These are phyloP conservation scores for Drosophila neotestacea DNA, from an alignment of 2,888 invertebrate species.

Conservation along the genomic window DNA sequence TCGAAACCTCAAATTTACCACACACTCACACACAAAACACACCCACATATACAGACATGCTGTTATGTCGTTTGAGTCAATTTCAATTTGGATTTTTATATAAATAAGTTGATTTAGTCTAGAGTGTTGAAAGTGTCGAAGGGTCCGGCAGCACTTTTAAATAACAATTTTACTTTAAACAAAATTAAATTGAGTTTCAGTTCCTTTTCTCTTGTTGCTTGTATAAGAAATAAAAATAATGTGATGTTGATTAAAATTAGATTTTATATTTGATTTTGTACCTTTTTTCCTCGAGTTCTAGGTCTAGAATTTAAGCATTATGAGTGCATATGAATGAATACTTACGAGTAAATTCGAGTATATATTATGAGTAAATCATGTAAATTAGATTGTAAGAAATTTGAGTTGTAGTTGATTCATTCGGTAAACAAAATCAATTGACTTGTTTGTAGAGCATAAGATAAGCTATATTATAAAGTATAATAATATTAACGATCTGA, in stretches of 20 bases:
- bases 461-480: slow-evolving; percentile 40
- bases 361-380: slow-evolving; percentile 32
- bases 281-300: neutral
- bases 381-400: slow-evolving; percentile 48
- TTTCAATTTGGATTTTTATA: slow-evolving; percentile 42
- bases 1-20: slow-evolving; percentile 26
- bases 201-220: neutral
- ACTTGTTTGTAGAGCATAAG: slow-evolving; percentile 47
- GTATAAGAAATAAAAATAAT: neutral
- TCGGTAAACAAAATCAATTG: slow-evolving; percentile 26
- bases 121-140: neutral
- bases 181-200: slow-evolving; percentile 3
- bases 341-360: slow-evolving; percentile 1
- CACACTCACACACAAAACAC: slow-evolving; percentile 2
- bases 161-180: slow-evolving; percentile 1
- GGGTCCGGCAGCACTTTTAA: neutral
- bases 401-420: slow-evolving; percentile 37
- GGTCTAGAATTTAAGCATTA: slow-evolving; percentile 12
- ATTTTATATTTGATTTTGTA: slow-evolving; percentile 6
- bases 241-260: slow-evolving; percentile 14
- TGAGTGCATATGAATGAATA: slow-evolving; percentile 10
- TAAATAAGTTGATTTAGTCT: slow-evolving; percentile 19
- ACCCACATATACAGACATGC: slow-evolving; percentile 1
- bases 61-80: slow-evolving; percentile 32
- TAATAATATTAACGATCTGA: slow-evolving; percentile 43